Evolutionary conservation across 2,888 invertebrate species (phyloP), one percentile per base, ranked within the genome.

Genomic region (Drosophila hamatofila): DNA sequence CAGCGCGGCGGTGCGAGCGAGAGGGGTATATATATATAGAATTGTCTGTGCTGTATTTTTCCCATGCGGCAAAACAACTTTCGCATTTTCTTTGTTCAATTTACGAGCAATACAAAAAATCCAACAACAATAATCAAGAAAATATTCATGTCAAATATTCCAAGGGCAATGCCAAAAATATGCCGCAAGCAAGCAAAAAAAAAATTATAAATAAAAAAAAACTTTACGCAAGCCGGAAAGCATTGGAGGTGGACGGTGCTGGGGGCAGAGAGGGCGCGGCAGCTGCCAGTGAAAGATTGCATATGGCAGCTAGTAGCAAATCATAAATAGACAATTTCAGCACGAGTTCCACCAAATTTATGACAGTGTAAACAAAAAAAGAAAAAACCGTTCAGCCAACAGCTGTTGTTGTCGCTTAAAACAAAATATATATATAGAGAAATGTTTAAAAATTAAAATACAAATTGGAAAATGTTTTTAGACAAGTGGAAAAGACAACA

Each of bases 141-240:
- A 69, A 51, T 79, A 84, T 72, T 70, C 84, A 78, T 84, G 88
- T 81, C 84, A 86, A 88, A 86, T 72, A 88, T 88, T 84, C 88
- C 84, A 84, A 84, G 88, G 83, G 83, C 88, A 88, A 76, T 73
- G 79, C 86, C 81, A 83, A 83, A 88, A 81, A 71, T 84, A 77
- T 65, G 69, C 65, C 70, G 51, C 61, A 71, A 71, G 41, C 58
- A n/a, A n/a, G 33, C 48, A 71, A 76, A 23, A 56, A 59, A 44
- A 35, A 60, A 52, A 39, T 54, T 56, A 56, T 27, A 72, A 76
- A 30, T 59, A 63, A 37, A 64, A 49, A 48, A 63, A 49, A 65
- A 54, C 75, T 83, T 80, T 65, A 72, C 75, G 83, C 75, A 87
- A 76, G 69, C 69, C 11, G 9, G 55, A 46, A 56, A 9, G 59